Evolutionary conservation across 35 echinoderm and acorn worm species (phyloP).

Genomic region (Heliocidaris erythrogramma): DNA sequence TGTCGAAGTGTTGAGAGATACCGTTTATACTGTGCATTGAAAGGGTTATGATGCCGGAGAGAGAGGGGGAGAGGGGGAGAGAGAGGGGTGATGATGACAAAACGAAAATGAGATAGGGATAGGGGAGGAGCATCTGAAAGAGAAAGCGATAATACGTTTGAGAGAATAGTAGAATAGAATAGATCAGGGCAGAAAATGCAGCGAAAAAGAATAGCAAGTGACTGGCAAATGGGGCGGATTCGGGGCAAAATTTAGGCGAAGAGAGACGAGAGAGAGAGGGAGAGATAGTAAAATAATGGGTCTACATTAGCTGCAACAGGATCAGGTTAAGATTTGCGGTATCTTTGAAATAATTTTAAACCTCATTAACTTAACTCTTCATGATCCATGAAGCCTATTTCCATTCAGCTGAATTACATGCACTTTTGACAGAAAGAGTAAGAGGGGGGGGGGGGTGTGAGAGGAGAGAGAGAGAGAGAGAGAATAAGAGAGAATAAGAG

Average conservation of each 20-base stretch:
- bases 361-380: neutral
- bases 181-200: neutral
- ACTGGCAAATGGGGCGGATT: neutral
- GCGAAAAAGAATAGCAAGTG: neutral
- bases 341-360: neutral
- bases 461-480: neutral
- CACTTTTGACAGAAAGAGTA: neutral
- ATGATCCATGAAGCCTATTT: neutral
- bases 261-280: neutral
- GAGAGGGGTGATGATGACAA: neutral
- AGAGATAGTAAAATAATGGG: neutral
- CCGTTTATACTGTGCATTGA: too few relatives aligned
- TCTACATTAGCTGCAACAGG: neutral
- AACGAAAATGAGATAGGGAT: neutral
- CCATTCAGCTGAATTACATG: neutral
- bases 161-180: too few relatives aligned
- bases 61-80: neutral
- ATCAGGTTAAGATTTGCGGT: neutral
- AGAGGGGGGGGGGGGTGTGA: too few relatives aligned
- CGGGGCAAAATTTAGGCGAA: neutral
- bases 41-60: too few relatives aligned
- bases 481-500: neutral
- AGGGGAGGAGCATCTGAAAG: too few relatives aligned
- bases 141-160: neutral
- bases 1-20: too few relatives aligned